Evolutionary conservation across 2,113 vertebrate species (phyloP).

Genomic region (Pan troglodytes): NHGRI_mPanTro3-v2.1_pri NC_072403.2:162060001-162060500

Average conservation of each 20-base stretch:
- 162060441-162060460: too few relatives aligned
- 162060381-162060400: background rate
- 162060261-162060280: background rate
- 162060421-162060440: too few relatives aligned
- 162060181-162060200: background rate
- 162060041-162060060: background rate
- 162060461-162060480: too few relatives aligned
- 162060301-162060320: slow-evolving; percentile 10
- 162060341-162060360: background rate
- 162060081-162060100: slow-evolving; percentile 55
- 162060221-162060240: background rate
- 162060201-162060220: background rate
- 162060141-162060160: slow-evolving; percentile 34
- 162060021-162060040: background rate
- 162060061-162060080: background rate
- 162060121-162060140: slow-evolving; percentile 32
- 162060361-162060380: background rate
- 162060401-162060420: too few relatives aligned
- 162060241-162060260: background rate
- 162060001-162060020: background rate
- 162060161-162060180: slow-evolving; percentile 10
- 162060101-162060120: background rate
- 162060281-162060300: background rate
- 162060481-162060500: too few relatives aligned
- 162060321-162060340: background rate